Evolutionary conservation across 2,797 vertebrate species (phyloP), one percentile per base, ranked within the genome.

Genomic region (Mormyrus hasselquistii): DNA sequence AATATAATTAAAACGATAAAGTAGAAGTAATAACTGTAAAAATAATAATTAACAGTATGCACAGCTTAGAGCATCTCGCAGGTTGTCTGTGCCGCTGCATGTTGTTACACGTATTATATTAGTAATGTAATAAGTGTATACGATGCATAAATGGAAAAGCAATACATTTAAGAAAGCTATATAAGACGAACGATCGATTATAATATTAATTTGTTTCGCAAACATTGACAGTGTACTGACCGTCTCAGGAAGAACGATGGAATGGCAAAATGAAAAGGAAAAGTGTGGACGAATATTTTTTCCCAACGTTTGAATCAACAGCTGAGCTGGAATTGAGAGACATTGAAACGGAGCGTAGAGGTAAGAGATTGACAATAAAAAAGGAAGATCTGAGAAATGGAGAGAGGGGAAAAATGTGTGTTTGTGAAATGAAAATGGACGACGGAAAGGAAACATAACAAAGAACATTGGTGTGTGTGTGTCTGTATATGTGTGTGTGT

Each of bases 221-320:
- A 84, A 79, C 19, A 55, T 12, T 59, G 88, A 25, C 76, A 57
- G 79, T 65, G 19, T 41, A 62, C 41, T 53, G 7, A 59, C 41
- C 41, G 73, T 47, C 41, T 82, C 41, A 84, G 38, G 88, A 84
- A 25, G 76, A 84, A 84, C 44, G 88, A 88, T 82, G 88, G 88
- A 84, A 88, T 85, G 76, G 53, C 76, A 22, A 57, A 53, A 88
- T 55, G 79, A 84, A 82, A 89, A 59, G 76, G 82, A 50, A 84
- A 89, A 89, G 88, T 89, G 88, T 44, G 76, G 55, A 89, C 52
- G 88, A 84, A 89, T 89, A 89, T 62, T 84, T 89, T 89, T 53
- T 4, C 79, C 79, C 79, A 25, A 65, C 88, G 79, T 62, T 84
- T 89, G 88, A 89, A 89, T 84, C 88, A 89, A 89, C 88, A 89